Evolutionary conservation across 1,140 invertebrate genomes (phyloP), one percentile per base, ranked within the genome.

Genomic region (Rhagoletis zephyria): DNA sequence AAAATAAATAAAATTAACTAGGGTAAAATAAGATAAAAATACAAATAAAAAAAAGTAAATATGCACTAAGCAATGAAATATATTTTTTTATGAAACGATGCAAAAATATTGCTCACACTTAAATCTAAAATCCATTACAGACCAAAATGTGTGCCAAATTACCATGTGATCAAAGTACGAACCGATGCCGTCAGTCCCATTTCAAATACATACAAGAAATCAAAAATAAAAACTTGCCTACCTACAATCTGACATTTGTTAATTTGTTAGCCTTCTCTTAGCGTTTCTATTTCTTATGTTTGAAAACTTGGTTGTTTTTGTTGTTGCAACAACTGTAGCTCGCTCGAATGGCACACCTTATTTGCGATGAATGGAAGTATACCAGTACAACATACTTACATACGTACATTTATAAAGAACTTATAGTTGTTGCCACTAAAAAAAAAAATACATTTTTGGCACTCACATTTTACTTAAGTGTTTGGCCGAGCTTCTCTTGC

Each of bases 331-430:
- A 45, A 70, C 4, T 0, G 10, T 19, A 51, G 5, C 40, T n/a
- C 16, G 45, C 16, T 48, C 16, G 70, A 74, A n/a, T 45, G 70
- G 14, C 70, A 74, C 70, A 74, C 70, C 70, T 74, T 74, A 16
- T 45, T 51, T n/a, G 16, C 30, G 30, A 42, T 10, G 19, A 10
- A 67, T 42, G 30, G 4, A 10, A 67, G 10, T 14, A 0, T 40
- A 9, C 40, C 1, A 9, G 30, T 42, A 40, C 30, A 30, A 30
- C 30, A 30, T 30, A 30, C 30, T 30, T 30, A 30, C 12, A 14
- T 67, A 42, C 3, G 1, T 40, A 56, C 10, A 56, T 10, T 56
- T 7, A 56, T 56, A 56, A 10, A 56, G 51, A 56, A 56, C 1
- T 7, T 56, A 10, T 56, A 7, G 51, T 56, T 56, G 51, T 56